A percentile compares a stretch with the other conserved stretches of the same genome.
Evolutionary conservation across 1,140 invertebrate genomes (phyloP).

Genomic region (Drosophila novamexicana): DNA sequence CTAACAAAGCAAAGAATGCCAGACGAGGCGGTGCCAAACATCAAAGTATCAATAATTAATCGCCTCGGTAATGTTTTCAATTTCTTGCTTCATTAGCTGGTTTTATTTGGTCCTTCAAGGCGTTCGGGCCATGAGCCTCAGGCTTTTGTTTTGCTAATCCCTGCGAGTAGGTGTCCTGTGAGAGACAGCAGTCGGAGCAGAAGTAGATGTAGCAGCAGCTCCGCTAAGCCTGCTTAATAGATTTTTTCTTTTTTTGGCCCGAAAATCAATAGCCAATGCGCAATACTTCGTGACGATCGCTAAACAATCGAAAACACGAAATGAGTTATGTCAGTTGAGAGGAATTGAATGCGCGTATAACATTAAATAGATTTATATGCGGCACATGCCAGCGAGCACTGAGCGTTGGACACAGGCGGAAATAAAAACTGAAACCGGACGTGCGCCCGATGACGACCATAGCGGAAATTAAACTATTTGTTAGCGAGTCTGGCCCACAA

Average conservation of each 20-base stretch:
- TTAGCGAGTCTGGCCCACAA: constrained; percentile 40
- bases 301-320: constrained; percentile 19
- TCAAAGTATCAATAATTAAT: constrained; percentile 83
- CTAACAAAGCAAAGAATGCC: constrained; percentile 39
- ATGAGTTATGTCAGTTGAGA: constrained; percentile 47
- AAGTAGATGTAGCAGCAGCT: neutral
- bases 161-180: constrained; percentile 19
- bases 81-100: constrained; percentile 79
- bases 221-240: constrained; percentile 66
- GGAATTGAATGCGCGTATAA: constrained; percentile 22
- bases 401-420: constrained; percentile 46
- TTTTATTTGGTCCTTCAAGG: constrained; percentile 57
- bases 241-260: constrained; percentile 44
- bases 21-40: constrained; percentile 38
- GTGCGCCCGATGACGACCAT: constrained; percentile 61
- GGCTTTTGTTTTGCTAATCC: constrained; percentile 57
- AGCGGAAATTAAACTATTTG: constrained; percentile 82
- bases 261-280: constrained; percentile 42
- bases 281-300: constrained; percentile 14
- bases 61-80: constrained; percentile 81
- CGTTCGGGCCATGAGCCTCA: constrained; percentile 27
- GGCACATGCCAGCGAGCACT: constrained; percentile 39
- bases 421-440: constrained; percentile 80
- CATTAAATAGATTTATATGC: constrained; percentile 58
- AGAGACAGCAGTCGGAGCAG: neutral